phyloP scores from a whole-genome alignment of 2,888 invertebrate species.

The Chouioia cunea region DNA sequence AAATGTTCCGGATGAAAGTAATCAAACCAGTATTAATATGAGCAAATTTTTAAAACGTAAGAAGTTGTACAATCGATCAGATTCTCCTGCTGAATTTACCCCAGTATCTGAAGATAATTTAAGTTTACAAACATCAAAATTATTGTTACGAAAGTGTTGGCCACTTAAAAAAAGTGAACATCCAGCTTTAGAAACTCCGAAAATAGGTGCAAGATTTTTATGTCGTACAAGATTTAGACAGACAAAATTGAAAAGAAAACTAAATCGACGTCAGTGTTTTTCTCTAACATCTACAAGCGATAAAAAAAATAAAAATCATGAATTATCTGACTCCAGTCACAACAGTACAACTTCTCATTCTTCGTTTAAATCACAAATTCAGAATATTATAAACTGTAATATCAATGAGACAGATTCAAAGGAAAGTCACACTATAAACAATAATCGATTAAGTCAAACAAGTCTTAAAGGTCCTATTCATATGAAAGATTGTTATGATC shows the following conservation, averaged over 20 bases:
- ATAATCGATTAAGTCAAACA: too few relatives aligned
- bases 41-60: conserved; percentile 46
- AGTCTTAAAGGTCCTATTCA: too few relatives aligned
- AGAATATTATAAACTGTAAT: too few relatives aligned
- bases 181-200: conserved; percentile 34
- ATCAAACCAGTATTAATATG: background rate
- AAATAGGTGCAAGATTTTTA: background rate
- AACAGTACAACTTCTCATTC: background rate
- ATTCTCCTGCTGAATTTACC: conserved; percentile 57
- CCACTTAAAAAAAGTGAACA: conserved; percentile 18
- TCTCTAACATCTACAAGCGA: background rate
- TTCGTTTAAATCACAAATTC: too few relatives aligned
- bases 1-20: background rate
- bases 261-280: background rate
- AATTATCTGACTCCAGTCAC: background rate
- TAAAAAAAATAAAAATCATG: background rate
- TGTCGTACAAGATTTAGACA: background rate
- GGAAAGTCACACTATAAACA: too few relatives aligned
- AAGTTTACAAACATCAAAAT: background rate
- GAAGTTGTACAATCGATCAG: conserved; percentile 55
- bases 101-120: conserved; percentile 23
- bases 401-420: too few relatives aligned
- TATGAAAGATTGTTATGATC: too few relatives aligned
- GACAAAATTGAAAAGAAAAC: background rate
- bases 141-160: background rate